Evolutionary conservation across 2,797 vertebrate genomes (phyloP).

Genomic region (Pseudochaenichthys georgianus): DNA sequence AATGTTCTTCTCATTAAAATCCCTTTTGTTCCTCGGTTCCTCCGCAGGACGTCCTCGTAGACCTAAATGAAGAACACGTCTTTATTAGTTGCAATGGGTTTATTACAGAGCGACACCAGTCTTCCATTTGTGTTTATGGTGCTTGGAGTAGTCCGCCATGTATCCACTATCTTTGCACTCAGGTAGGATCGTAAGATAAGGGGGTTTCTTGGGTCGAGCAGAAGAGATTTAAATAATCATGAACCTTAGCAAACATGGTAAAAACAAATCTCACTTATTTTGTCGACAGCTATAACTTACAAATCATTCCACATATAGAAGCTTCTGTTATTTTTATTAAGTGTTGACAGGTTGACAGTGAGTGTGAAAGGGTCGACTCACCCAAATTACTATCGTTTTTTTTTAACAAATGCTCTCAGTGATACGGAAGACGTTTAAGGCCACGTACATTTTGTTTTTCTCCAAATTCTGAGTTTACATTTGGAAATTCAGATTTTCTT

Average conservation of each 20-base stretch:
- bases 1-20: constrained; percentile 42
- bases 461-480: too few relatives aligned
- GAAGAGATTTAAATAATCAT: constrained; percentile 26
- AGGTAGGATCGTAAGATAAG: constrained; percentile 21
- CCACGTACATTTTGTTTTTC: too few relatives aligned
- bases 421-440: background rate
- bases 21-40: constrained; percentile 18
- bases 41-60: constrained; percentile 22
- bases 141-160: constrained; percentile 69
- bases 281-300: constrained; percentile 36
- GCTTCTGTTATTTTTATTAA: constrained; percentile 9
- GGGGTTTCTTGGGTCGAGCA: constrained; percentile 40
- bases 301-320: constrained; percentile 54
- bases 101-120: constrained; percentile 44
- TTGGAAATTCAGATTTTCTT: too few relatives aligned
- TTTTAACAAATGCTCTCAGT: background rate
- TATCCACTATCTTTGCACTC: constrained; percentile 74
- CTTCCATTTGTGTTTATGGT: constrained; percentile 71
- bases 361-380: background rate
- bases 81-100: constrained; percentile 35
- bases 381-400: background rate
- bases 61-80: constrained; percentile 60
- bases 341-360: too few relatives aligned
- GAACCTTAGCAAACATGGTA: constrained; percentile 25
- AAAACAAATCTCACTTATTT: constrained; percentile 41